Evolutionary conservation across 2,888 invertebrate species (phyloP).

Genomic region (Podabrus alpinus): DNA sequence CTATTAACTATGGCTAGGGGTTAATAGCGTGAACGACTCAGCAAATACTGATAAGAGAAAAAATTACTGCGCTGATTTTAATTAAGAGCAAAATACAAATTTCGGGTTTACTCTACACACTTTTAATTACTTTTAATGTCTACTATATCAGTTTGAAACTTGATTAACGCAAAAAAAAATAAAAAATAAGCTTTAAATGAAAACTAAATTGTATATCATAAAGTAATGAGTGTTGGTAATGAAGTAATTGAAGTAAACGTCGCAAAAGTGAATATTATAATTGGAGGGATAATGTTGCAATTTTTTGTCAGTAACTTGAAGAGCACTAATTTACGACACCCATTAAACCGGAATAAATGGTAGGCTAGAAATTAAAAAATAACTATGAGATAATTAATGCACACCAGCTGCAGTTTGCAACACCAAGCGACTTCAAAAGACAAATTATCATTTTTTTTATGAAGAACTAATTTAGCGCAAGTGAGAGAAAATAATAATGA

Average conservation of each 20-base stretch:
- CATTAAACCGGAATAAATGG: background rate
- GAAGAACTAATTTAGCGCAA: background rate
- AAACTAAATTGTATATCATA: background rate
- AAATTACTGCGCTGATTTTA: conserved; percentile 25
- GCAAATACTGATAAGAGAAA: conserved; percentile 22
- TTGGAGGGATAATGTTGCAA: background rate
- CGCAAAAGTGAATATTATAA: background rate
- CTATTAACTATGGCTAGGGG: conserved; percentile 38
- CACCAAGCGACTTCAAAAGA: background rate
- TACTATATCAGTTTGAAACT: background rate
- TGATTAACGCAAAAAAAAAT: background rate
- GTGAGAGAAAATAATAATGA: background rate
- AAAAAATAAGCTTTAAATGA: background rate
- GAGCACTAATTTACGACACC: background rate
- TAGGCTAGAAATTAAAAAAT: background rate
- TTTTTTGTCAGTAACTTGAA: background rate
- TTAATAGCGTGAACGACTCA: conserved; percentile 30
- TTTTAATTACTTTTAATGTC: background rate
- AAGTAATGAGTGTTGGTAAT: background rate
- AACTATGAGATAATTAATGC: background rate
- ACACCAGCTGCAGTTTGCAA: background rate
- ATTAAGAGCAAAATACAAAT: conserved; percentile 9
- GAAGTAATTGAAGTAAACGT: background rate
- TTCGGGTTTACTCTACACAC: background rate
- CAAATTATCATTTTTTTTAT: background rate